phyloP scores from a whole-genome alignment of 2,888 invertebrate genomes.

The Limnephilus rhombicus region DNA sequence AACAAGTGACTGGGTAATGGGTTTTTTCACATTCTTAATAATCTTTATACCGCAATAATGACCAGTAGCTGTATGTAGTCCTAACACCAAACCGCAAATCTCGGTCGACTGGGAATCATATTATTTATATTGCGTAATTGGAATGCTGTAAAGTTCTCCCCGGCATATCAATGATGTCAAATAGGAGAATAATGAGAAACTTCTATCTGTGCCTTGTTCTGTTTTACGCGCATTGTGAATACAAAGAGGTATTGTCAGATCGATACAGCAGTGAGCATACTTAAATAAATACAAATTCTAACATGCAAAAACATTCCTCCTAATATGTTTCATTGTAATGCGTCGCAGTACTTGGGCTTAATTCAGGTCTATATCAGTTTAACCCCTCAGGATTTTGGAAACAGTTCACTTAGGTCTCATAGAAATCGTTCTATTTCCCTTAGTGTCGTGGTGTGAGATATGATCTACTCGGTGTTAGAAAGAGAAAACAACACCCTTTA shows the following conservation, averaged over 20 bases:
- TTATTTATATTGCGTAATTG: constrained; percentile 38
- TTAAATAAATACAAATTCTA: neutral
- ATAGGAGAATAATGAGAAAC: constrained; percentile 30
- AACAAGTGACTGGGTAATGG: neutral
- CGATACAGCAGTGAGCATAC: neutral
- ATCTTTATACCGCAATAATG: constrained; percentile 13
- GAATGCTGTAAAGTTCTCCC: constrained; percentile 33
- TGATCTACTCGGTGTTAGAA: too few species aligned
- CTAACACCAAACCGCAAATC: constrained; percentile 17
- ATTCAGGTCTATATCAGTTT: neutral
- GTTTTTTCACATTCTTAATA: neutral
- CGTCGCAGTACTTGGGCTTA: neutral
- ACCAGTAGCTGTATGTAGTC: constrained; percentile 29
- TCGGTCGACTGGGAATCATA: constrained; percentile 8
- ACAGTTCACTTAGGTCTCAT: too few species aligned
- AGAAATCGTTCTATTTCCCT: too few species aligned
- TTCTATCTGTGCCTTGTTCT: constrained; percentile 5
- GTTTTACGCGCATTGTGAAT: neutral
- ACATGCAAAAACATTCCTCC: neutral
- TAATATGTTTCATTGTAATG: neutral
- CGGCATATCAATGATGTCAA: constrained; percentile 10
- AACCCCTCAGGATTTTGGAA: too few species aligned
- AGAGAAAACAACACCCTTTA: too few species aligned
- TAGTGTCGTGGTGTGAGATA: too few species aligned
- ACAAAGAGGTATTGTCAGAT: neutral